Percentiles rank a stretch among this genome's conserved stretches.
Evolutionary conservation across 2,888 invertebrate species (phyloP).

Genomic region (Minunthozetes semirufus): DNA sequence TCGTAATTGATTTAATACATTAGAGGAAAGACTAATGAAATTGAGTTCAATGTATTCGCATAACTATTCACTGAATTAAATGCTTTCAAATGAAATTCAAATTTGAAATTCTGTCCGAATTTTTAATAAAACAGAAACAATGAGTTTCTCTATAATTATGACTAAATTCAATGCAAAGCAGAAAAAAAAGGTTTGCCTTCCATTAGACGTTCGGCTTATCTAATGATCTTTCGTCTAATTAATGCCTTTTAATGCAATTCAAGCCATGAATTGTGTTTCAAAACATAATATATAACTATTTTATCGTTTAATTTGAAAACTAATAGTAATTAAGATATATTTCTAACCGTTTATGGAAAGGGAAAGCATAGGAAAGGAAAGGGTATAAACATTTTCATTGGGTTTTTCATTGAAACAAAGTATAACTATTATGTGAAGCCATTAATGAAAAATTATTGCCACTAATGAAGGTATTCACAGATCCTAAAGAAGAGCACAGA

Average conservation of each 20-base stretch:
- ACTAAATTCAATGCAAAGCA: background rate
- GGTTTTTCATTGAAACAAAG: no score
- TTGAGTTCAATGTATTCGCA: background rate
- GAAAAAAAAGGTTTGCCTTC: background rate
- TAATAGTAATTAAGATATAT: no score
- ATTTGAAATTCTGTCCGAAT: slow-evolving; percentile 4
- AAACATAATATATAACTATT: no score
- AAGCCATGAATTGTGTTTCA: no score
- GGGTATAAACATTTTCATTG: background rate
- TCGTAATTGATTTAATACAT: slow-evolving; percentile 19
- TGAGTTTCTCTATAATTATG: background rate
- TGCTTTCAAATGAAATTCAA: background rate
- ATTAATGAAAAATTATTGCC: no score
- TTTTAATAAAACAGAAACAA: background rate
- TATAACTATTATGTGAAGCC: no score
- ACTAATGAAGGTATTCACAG: no score
- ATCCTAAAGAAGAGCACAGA: background rate
- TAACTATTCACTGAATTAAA: background rate
- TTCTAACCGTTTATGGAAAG: background rate
- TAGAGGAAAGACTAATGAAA: background rate
- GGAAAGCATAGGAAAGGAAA: background rate
- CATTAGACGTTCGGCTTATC: background rate
- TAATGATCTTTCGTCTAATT: background rate
- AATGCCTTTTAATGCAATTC: background rate
- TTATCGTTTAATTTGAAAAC: no score